A percentile compares a stretch with the other conserved stretches of the same genome.
These are phyloP conservation scores for Leptopilina drosophilae DNA, from an alignment of 2,888 invertebrate species.

Conservation along the genomic window DNA sequence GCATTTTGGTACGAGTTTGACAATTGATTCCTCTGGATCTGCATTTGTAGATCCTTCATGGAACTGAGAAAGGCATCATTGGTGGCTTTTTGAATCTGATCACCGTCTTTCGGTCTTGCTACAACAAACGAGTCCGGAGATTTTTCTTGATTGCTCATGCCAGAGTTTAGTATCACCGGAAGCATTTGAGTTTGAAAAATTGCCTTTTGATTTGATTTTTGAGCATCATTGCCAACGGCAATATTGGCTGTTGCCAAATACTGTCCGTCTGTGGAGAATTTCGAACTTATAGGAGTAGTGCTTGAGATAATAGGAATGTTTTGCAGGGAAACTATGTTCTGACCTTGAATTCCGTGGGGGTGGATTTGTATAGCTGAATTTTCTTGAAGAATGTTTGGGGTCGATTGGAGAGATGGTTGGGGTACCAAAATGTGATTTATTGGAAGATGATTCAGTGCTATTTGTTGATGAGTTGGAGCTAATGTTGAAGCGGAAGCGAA, in stretches of 20 bases:
- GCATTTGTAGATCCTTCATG: slow-evolving; percentile 66
- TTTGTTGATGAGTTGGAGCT: slow-evolving; percentile 54
- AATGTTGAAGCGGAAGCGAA: slow-evolving; percentile 56
- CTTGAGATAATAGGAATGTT: slow-evolving; percentile 51
- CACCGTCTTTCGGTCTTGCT: slow-evolving; percentile 56
- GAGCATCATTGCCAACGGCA: slow-evolving; percentile 62
- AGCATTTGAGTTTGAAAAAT: slow-evolving; percentile 63
- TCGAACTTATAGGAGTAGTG: slow-evolving; percentile 57
- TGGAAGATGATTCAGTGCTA: slow-evolving; percentile 51
- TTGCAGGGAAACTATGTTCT: slow-evolving; percentile 59
- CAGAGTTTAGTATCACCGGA: slow-evolving; percentile 65
- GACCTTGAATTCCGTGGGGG: slow-evolving; percentile 64
- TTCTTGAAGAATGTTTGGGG: slow-evolving; percentile 57
- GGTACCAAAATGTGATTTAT: slow-evolving; percentile 61
- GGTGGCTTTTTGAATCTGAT: slow-evolving; percentile 62
- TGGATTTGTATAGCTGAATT: slow-evolving; percentile 62
- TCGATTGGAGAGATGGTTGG: slow-evolving; percentile 64
- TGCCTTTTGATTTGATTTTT: slow-evolving; percentile 53
- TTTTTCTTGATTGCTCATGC: slow-evolving; percentile 59
- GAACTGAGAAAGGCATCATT: slow-evolving; percentile 65
- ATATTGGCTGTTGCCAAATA: slow-evolving; percentile 67
- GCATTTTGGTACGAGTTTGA: slow-evolving; percentile 55
- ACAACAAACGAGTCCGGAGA: slow-evolving; percentile 51
- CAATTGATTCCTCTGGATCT: slow-evolving; percentile 62
- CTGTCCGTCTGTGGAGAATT: slow-evolving; percentile 54